Evolutionary conservation across 2,888 invertebrate species (phyloP), one percentile per base, ranked within the genome.

Genomic region (Limnephilus rhombicus): DNA sequence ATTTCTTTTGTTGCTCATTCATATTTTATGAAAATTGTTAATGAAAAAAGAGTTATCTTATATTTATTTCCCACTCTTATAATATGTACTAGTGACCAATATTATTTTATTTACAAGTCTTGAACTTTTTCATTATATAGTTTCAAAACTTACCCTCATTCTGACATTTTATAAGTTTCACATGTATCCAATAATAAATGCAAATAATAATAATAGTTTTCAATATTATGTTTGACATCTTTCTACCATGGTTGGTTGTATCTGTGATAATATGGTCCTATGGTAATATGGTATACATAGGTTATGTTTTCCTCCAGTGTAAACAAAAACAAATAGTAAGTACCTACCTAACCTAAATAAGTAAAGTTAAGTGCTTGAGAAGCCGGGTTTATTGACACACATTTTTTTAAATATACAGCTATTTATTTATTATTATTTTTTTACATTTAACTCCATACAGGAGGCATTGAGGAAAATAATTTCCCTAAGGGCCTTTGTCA

Each of bases 241-340:
- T 68, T 68, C 68, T 24, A 24, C 9, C 24, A 68, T n/a, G 9
- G 9, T 68, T 68, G 24, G 31, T 31, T 68, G 24, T 11, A 24
- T 68, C 24, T 24, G 24, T 24, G 24, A 24, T 68, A 18, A 68
- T 18, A 68, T n/a, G n/a, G n/a, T n/a, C n/a, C n/a, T n/a, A n/a
- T n/a, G n/a, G n/a, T n/a, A n/a, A n/a, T n/a, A n/a, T n/a, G n/a
- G n/a, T n/a, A n/a, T n/a, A n/a, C 18, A 9, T 83, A 34, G 81
- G 83, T 90, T 90, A 81, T 49, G 83, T 90, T 80, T 89, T 68
- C 45, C 3, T 45, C 15, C 37, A 45, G 37, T 86, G 45, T 86
- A 86, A 86, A 86, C 86, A 86, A 86, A 86, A 86, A 49, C 86
- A 86, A 49, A 29, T 49, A 13, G 45, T 49, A 49, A 29, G 1